Evolutionary conservation across 1,140 invertebrate species (phyloP).

Genomic region (Drosophila azteca): DNA sequence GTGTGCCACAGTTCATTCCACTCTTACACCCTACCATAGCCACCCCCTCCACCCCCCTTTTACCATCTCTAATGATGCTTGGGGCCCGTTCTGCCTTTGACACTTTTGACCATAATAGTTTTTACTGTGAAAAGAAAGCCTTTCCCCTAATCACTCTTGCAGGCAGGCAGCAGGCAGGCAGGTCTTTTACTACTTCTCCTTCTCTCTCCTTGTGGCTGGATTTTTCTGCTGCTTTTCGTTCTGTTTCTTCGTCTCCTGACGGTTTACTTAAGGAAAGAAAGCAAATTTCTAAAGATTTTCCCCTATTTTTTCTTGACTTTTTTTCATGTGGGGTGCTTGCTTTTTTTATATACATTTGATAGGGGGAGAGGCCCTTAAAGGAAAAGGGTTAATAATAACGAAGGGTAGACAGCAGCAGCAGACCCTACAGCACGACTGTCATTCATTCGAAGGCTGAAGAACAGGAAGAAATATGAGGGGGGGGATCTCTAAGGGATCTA

Average conservation of each 20-base stretch:
- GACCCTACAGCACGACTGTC: background rate
- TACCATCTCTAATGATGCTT: slow-evolving; percentile 22
- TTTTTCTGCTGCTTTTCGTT: slow-evolving; percentile 13
- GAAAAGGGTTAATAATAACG: slow-evolving; percentile 29
- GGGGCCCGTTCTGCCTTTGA: slow-evolving; percentile 63
- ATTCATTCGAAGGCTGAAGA: slow-evolving; percentile 6
- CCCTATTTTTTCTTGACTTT: slow-evolving; percentile 42
- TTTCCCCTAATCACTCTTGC: slow-evolving; percentile 58
- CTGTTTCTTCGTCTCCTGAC: slow-evolving; percentile 31
- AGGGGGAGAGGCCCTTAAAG: background rate
- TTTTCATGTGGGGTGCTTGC: background rate
- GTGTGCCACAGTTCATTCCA: slow-evolving; percentile 68
- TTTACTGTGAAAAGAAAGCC: slow-evolving; percentile 27
- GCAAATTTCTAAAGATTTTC: slow-evolving; percentile 69
- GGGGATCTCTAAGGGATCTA: background rate
- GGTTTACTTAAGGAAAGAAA: slow-evolving; percentile 54
- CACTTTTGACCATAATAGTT: slow-evolving; percentile 74
- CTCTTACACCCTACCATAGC: slow-evolving; percentile 16
- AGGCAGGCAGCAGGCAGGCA: slow-evolving; percentile 6
- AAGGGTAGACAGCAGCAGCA: background rate
- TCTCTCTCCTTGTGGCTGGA: too few relatives aligned
- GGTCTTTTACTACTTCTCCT: background rate
- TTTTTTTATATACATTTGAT: slow-evolving; percentile 38
- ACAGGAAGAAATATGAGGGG: background rate
- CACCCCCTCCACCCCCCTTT: too few relatives aligned